Evolutionary conservation across 2,797 vertebrate genomes (phyloP).

Genomic region (Sphenopsis melanotis): DNA sequence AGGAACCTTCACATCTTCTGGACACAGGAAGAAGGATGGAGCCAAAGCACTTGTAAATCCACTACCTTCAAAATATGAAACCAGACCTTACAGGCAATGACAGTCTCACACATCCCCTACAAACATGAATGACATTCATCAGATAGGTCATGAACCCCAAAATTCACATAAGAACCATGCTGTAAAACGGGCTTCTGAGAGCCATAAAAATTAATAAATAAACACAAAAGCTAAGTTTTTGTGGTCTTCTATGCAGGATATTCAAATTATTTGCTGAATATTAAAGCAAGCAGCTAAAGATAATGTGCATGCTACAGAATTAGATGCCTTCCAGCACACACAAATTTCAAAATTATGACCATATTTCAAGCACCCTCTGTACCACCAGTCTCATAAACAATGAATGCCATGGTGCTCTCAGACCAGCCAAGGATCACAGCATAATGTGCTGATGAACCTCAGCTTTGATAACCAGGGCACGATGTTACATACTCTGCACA

Average conservation of each 20-base stretch:
- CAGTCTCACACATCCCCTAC: background rate
- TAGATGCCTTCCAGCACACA: background rate
- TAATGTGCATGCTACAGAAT: background rate
- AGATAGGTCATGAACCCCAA: background rate
- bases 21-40: background rate
- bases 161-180: background rate
- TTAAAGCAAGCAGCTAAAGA: background rate
- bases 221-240: background rate
- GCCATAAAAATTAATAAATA: background rate
- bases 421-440: background rate
- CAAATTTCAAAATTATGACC: background rate
- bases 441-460: background rate
- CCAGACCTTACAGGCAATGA: background rate
- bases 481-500: background rate
- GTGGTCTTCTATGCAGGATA: background rate
- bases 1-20: background rate
- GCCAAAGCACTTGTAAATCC: background rate
- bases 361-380: background rate
- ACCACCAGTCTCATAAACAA: background rate
- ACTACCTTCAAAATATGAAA: background rate
- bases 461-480: background rate
- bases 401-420: background rate
- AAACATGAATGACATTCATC: background rate
- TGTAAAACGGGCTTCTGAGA: background rate
- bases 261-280: background rate